A percentile compares a stretch with the other conserved stretches of the same genome.
Conservation (phyloP, 2,113 vertebrate genomes). For the Tachuris rubrigastra region DNA sequence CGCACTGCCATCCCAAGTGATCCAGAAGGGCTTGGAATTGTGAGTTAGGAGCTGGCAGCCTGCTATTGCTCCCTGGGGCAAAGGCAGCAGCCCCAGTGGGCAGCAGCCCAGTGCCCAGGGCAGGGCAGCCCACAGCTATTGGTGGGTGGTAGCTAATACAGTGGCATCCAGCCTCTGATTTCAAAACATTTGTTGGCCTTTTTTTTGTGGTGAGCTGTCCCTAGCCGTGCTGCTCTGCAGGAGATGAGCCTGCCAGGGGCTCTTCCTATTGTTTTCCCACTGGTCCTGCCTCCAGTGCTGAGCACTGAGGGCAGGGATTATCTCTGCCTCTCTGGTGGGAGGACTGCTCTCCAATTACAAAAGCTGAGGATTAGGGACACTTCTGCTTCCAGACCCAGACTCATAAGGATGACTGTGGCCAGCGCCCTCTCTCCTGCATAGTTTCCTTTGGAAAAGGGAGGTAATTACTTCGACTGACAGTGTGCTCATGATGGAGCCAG, state of each 20-base stretch:
- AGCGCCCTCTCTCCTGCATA: neutral
- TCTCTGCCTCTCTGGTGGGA: neutral
- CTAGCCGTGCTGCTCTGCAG: neutral
- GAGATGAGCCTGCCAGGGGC: rapidly evolving
- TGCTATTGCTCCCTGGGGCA: neutral
- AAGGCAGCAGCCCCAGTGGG: neutral
- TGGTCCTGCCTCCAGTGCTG: neutral
- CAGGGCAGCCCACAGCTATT: neutral
- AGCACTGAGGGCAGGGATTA: neutral
- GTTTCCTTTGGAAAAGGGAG: neutral
- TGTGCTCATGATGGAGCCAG: neutral
- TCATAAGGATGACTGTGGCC: neutral
- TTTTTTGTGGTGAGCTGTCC: neutral
- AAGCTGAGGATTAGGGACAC: neutral
- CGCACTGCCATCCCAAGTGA: neutral
- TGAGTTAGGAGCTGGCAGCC: neutral
- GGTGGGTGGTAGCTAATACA: neutral
- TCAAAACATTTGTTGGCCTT: neutral
- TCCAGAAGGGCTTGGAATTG: neutral
- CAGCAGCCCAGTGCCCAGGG: neutral
- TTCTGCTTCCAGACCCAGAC: neutral
- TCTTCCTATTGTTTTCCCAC: neutral
- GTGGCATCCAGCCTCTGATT: neutral
- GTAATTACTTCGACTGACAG: rapidly evolving
- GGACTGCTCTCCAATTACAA: neutral